Evolutionary conservation across 2,888 invertebrate species (phyloP), one percentile per base, ranked within the genome.

Genomic region (Lepidocyrtoides sp.): DNA sequence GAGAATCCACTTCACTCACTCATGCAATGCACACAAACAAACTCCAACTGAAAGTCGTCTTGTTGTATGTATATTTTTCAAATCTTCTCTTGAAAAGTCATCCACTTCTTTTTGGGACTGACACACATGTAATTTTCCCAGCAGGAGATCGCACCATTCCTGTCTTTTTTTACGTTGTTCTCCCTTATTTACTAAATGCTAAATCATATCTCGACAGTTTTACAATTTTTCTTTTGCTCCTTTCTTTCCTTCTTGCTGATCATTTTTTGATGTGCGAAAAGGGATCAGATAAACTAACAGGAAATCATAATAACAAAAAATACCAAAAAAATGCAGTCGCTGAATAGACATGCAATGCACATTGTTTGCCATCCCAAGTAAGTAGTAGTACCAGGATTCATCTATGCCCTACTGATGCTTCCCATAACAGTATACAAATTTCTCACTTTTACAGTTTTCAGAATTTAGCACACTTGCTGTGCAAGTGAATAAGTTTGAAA

Each of bases 121-220:
- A 89, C 89, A 75, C 26, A 89, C 89, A 75, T 89, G 89, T 89
- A 89, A 89, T 89, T 89, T 89, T 89, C 89, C 51, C 89, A 89
- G 89, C 89, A n/a, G 89, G 89, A 54, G 83, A 89, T 89, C 89
- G 89, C 89, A 89, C 89, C 83, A 89, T 89, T 89, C 89, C 89
- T 83, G 89, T 89, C 82, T 89, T 69, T n/a, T n/a, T 44, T 54
- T 44, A 20, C 48, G 23, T 75, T 20, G 41, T 89, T 89, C 82
- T 72, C 12, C 57, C 82, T 89, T 82, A 72, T 82, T 89, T 89
- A 82, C 82, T 51, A 88, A 83, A n/a, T 83, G 66, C 41, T 89
- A 89, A 89, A 89, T 89, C 89, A 89, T 82, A 54, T 63, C 89
- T 83, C 75, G 87, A 69, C 75, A 75, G 57, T 87, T 79, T 87